Conservation (phyloP, 2,888 invertebrate species). For the Spatulosminthurus flaviceps region DNA sequence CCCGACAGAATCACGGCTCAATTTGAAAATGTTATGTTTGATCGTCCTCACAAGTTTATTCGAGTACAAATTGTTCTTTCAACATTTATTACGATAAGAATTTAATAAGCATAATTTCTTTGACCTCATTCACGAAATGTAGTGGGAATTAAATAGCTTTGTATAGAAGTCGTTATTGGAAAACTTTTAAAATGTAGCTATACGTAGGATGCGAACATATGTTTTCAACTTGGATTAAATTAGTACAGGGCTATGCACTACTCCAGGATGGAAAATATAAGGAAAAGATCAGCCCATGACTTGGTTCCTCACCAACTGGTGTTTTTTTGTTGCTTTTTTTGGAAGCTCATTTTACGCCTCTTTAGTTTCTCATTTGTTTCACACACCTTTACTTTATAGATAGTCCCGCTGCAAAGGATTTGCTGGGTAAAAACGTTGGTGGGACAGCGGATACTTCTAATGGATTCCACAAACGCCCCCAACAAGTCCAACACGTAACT, state of each 20-base stretch:
- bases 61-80: too few relatives aligned
- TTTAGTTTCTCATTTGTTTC: constrained; percentile 42
- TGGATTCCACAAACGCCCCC: neutral
- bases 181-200: too few relatives aligned
- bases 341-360: constrained; percentile 40
- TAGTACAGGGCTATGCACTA: neutral
- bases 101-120: too few relatives aligned
- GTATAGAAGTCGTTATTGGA: too few relatives aligned
- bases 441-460: constrained; percentile 1
- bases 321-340: constrained; percentile 19
- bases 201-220: neutral
- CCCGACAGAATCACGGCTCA: too few relatives aligned
- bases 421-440: neutral
- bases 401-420: neutral
- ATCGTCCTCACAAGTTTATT: too few relatives aligned
- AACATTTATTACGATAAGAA: too few relatives aligned
- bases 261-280: neutral
- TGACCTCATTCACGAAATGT: constrained; percentile 5
- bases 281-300: neutral
- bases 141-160: too few relatives aligned
- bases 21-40: too few relatives aligned
- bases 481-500: too few relatives aligned
- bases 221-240: neutral
- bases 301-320: constrained; percentile 36
- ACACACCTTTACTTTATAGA: constrained; percentile 11